phyloP scores from a whole-genome alignment of 2,113 vertebrate species.

The Scytalopus superciliaris region DNA sequence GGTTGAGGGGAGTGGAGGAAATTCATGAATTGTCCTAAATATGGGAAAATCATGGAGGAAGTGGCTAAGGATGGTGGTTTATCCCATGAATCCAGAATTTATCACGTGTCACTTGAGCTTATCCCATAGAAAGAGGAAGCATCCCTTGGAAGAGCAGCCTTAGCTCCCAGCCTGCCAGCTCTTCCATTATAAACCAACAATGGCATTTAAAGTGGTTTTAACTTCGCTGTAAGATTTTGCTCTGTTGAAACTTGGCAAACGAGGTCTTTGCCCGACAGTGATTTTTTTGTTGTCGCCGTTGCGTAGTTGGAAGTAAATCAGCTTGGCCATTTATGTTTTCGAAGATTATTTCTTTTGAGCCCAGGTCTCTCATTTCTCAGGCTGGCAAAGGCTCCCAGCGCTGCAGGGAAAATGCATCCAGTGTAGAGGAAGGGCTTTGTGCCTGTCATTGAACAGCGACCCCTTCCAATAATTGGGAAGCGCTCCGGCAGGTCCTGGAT shows the following conservation, averaged over 20 bases:
- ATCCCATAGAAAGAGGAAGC: accelerated
- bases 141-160: background rate
- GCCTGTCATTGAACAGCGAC: constrained; percentile 17
- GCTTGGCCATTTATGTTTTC: constrained; percentile 42
- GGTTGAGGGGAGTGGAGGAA: background rate
- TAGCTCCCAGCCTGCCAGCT: background rate
- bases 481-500: background rate
- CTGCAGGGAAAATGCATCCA: constrained; percentile 8
- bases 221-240: constrained; percentile 40
- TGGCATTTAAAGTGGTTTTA: constrained; percentile 25
- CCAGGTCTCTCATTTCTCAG: constrained; percentile 26
- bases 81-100: background rate
- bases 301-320: constrained; percentile 45
- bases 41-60: background rate
- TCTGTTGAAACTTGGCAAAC: constrained; percentile 22
- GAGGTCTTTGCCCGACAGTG: constrained; percentile 20
- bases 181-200: constrained; percentile 37
- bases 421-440: background rate
- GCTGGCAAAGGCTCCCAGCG: background rate
- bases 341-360: constrained; percentile 42
- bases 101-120: background rate
- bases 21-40: background rate
- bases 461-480: background rate
- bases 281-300: background rate
- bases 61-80: background rate